Evolutionary conservation across 1,140 invertebrate species (phyloP).

Genomic region (Dendrolimus punctatus): DNA sequence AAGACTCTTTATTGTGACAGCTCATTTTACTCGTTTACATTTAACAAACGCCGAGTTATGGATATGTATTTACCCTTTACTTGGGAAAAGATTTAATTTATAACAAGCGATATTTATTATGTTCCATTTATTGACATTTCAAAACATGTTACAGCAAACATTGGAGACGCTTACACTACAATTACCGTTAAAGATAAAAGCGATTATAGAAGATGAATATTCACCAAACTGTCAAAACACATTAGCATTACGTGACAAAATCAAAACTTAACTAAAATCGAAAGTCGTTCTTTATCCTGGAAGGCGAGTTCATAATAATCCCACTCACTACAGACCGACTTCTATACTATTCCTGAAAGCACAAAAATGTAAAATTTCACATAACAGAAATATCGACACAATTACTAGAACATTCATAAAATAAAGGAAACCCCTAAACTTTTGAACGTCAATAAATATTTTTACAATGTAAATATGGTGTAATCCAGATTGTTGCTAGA

Average conservation of each 20-base stretch:
- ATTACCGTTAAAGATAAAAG: slow-evolving; percentile 29
- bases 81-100: no score
- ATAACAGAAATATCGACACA: not conserved
- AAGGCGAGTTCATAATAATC: slow-evolving; percentile 28
- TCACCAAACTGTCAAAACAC: slow-evolving; percentile 23
- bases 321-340: slow-evolving; percentile 43
- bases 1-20: no score
- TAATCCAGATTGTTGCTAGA: no score
- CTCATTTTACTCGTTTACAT: no score
- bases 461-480: no score
- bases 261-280: slow-evolving; percentile 31
- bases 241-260: slow-evolving; percentile 21
- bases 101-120: no score
- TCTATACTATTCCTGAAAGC: slow-evolving; percentile 60
- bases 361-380: slow-evolving; percentile 43
- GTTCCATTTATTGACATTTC: slow-evolving; percentile 22
- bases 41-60: no score
- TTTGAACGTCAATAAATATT: no score
- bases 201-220: slow-evolving; percentile 25
- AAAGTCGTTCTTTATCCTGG: slow-evolving; percentile 38
- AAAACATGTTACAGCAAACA: slow-evolving; percentile 33
- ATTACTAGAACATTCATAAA: no score
- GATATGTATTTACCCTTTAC: no score
- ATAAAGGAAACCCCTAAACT: no score
- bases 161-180: slow-evolving; percentile 29